phyloP scores from a whole-genome alignment of 2,888 invertebrate genomes.

The Hydraecia micacea region DNA sequence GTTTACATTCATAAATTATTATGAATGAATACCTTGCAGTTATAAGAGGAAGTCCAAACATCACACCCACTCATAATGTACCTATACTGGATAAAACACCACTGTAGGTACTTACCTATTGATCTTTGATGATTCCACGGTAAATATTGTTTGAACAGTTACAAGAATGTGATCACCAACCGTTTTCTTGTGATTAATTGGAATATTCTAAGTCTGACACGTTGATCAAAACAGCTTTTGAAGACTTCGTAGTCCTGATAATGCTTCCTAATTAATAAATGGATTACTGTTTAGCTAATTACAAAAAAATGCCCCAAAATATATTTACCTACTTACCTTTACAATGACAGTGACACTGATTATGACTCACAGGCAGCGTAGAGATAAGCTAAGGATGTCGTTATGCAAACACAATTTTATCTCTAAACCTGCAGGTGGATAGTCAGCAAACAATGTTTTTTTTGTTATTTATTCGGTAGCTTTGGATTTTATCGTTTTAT shows the following conservation, averaged over 20 bases:
- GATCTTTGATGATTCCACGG: slow-evolving; percentile 14
- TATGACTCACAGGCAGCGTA: slow-evolving; percentile 32
- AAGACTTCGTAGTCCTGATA: neutral
- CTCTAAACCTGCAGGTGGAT: slow-evolving; percentile 43
- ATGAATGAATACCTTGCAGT: slow-evolving; percentile 34
- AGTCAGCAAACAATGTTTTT: slow-evolving; percentile 46
- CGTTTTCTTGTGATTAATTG: neutral
- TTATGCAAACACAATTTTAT: slow-evolving; percentile 58
- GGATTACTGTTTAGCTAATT: neutral
- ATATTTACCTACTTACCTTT: neutral
- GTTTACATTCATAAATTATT: slow-evolving; percentile 48
- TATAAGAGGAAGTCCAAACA: slow-evolving; percentile 21
- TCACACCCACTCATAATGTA: slow-evolving; percentile 8
- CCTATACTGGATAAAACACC: slow-evolving; percentile 5
- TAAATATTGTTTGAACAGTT: slow-evolving; percentile 1
- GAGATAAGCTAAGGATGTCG: slow-evolving; percentile 59
- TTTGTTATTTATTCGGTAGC: slow-evolving; percentile 40
- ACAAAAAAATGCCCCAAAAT: slow-evolving; percentile 4
- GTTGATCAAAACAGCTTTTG: neutral
- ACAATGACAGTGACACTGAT: slow-evolving; percentile 19
- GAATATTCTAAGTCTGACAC: neutral
- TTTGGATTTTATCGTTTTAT: slow-evolving; percentile 25
- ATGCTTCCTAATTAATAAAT: neutral
- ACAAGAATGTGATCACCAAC: neutral
- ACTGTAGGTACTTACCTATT: neutral